Percentiles rank a stretch among this genome's conserved stretches.
phyloP scores from a whole-genome alignment of 2,113 vertebrate genomes.

The Chinchilla lanigera region DNA sequence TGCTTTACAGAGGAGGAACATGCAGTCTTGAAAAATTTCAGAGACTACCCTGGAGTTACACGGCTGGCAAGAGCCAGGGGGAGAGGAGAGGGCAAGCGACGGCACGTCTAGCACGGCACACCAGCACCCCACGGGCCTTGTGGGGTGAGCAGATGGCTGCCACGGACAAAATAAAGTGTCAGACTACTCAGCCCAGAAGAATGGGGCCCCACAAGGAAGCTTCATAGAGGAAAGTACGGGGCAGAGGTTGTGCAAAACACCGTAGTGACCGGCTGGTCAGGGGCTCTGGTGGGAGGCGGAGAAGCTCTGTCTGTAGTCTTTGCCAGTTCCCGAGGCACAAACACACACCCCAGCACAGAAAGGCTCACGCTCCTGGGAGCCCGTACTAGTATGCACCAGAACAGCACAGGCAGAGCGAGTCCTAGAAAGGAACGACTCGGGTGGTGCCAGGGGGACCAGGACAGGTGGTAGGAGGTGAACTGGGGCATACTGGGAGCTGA shows the following conservation, averaged over 20 bases:
- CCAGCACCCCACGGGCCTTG: background rate
- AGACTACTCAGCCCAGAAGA: background rate
- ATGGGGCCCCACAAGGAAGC: background rate
- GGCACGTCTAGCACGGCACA: background rate
- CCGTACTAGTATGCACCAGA: background rate
- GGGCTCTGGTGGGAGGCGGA: fast-evolving
- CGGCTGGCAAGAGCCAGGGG: background rate
- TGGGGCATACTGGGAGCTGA: too few relatives aligned
- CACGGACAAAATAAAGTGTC: background rate
- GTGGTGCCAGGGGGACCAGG: background rate
- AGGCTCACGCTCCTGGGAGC: background rate
- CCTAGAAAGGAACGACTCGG: background rate
- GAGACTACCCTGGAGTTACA: background rate
- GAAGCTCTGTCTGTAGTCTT: background rate
- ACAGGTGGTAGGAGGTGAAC: background rate
- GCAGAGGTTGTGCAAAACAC: background rate
- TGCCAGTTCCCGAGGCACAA: background rate
- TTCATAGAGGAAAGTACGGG: background rate
- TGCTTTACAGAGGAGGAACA: background rate
- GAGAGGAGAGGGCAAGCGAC: background rate
- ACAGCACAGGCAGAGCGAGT: background rate
- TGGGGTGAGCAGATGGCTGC: background rate
- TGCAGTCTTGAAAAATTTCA: background rate
- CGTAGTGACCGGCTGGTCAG: too few relatives aligned
- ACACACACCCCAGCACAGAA: background rate